Evolutionary conservation across 2,113 vertebrate genomes (phyloP).

Genomic region (Naja naja): DNA sequence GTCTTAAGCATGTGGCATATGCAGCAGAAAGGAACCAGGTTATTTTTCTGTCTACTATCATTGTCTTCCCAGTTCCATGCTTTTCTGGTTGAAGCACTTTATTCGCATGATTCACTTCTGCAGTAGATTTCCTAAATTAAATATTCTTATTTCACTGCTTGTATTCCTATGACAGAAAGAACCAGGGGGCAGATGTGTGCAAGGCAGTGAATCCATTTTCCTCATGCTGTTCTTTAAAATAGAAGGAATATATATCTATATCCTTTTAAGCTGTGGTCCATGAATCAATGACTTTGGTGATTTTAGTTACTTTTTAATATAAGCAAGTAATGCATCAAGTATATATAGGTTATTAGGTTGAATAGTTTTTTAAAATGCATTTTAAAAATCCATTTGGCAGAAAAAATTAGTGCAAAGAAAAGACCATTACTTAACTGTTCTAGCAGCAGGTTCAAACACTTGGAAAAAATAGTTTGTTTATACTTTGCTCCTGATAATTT

Average conservation of each 20-base stretch:
- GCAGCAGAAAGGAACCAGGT: not conserved
- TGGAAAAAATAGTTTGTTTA: not conserved
- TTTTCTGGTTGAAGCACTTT: conserved; percentile 6
- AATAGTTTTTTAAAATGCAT: not conserved
- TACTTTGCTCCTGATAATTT: not conserved
- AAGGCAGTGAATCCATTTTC: conserved; percentile 31
- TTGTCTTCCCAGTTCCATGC: conserved; percentile 9
- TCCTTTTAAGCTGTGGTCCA: not conserved
- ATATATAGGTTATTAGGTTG: not conserved
- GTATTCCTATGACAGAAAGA: conserved; percentile 12
- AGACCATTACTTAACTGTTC: not conserved
- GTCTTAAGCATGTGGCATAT: not conserved
- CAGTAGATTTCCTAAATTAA: conserved; percentile 25
- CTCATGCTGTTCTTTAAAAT: not conserved
- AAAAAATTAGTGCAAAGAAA: not conserved
- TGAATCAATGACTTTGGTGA: not conserved
- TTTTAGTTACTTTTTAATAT: not conserved
- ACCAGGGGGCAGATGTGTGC: not conserved
- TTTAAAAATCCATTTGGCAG: not conserved
- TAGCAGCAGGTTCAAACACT: not conserved
- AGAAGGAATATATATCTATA: not conserved
- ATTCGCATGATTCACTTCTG: conserved; percentile 7
- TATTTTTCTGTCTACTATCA: not conserved
- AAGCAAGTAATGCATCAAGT: not conserved
- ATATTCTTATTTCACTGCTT: not conserved